Conservation (phyloP, 2,888 invertebrate species). For the Mesorhabditis spiculigera region DNA sequence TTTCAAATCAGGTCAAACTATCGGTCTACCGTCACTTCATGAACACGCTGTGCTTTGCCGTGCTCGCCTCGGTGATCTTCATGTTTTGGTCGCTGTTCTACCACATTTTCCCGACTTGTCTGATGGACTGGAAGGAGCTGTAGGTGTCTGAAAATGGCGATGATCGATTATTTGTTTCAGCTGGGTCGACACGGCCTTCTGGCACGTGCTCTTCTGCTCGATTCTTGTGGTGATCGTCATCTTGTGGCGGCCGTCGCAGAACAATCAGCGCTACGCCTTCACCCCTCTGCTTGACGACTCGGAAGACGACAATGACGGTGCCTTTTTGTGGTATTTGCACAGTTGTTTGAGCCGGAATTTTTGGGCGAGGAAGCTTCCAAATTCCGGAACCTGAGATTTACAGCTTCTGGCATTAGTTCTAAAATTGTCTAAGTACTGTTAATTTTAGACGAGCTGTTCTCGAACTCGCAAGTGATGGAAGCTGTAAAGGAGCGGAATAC, state of each 20-base stretch:
- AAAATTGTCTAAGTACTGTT: no score
- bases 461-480: neutral
- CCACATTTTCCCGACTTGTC: conserved; percentile 73
- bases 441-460: neutral
- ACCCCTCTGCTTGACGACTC: conserved; percentile 84
- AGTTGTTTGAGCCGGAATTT: no score
- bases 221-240: conserved; percentile 87
- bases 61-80: conserved; percentile 80
- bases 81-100: conserved; percentile 87
- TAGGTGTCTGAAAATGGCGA: conserved; percentile 22
- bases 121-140: conserved; percentile 83
- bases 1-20: conserved; percentile 66
- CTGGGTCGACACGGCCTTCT: conserved; percentile 91
- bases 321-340: neutral
- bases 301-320: conserved; percentile 69
- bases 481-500: neutral
- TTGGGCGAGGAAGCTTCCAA: no score
- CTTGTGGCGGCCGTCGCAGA: conserved; percentile 89
- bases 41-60: conserved; percentile 85
- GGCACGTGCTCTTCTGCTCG: conserved; percentile 86
- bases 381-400: no score
- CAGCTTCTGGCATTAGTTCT: no score
- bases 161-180: conserved; percentile 26
- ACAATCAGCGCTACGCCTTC: conserved; percentile 86
- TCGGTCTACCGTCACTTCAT: conserved; percentile 87